Conservation (phyloP, 2,113 vertebrate genomes). For the Pygoscelis adeliae region DNA sequence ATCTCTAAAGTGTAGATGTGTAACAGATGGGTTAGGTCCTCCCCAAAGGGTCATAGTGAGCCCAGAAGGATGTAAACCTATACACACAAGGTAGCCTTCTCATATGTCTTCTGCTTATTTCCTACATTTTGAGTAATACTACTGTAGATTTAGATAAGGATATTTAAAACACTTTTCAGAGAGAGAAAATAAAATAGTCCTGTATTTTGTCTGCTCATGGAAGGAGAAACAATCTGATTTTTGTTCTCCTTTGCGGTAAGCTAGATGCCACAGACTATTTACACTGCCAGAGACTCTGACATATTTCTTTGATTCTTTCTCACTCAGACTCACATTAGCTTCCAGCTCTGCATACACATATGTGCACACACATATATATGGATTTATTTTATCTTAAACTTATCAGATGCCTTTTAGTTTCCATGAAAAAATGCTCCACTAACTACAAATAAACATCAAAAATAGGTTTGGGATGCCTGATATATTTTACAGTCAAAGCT, state of each 20-base stretch:
- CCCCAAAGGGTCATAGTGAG: neutral
- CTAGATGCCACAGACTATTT: neutral
- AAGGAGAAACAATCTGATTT: neutral
- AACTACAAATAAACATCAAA: slow-evolving; percentile 47
- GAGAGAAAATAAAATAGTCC: neutral
- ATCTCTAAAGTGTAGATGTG: neutral
- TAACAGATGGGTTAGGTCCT: neutral
- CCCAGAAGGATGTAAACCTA: neutral
- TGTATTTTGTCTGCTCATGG: neutral
- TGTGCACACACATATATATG: neutral
- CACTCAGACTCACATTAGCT: neutral
- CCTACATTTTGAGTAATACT: neutral
- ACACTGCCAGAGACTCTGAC: neutral
- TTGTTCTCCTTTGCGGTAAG: neutral
- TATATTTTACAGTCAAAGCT: neutral
- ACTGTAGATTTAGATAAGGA: neutral
- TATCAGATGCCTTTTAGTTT: slow-evolving; percentile 8
- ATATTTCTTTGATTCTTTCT: slow-evolving; percentile 16
- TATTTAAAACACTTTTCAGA: neutral
- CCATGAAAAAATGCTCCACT: neutral
- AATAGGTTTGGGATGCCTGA: neutral
- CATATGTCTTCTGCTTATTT: neutral
- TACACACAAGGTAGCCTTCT: neutral
- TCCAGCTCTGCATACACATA: neutral
- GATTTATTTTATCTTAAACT: slow-evolving; percentile 27